phyloP scores from a whole-genome alignment of 2,888 invertebrate species.

The Drosophila vallismaia region DNA sequence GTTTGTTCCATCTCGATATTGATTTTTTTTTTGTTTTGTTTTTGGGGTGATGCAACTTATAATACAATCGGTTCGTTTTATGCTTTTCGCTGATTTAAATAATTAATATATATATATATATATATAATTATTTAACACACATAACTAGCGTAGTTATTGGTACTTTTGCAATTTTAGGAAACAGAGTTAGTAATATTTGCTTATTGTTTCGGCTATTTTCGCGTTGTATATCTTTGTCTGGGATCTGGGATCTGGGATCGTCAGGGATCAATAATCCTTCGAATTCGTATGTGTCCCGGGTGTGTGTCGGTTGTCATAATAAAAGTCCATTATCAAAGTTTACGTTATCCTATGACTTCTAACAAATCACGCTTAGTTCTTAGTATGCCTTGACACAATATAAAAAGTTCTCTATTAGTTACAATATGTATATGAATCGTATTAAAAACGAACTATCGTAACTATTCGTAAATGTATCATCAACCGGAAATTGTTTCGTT shows the following conservation, averaged over 20 bases:
- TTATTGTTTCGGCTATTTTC: conserved; percentile 69
- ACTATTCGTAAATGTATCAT: conserved; percentile 61
- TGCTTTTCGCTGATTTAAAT: conserved; percentile 62
- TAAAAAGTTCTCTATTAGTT: conserved; percentile 71
- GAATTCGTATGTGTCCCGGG: conserved; percentile 11
- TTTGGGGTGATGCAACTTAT: conserved; percentile 66
- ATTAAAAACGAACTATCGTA: conserved; percentile 52
- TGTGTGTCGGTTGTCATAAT: conserved; percentile 62
- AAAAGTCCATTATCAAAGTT: conserved; percentile 75
- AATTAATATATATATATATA: conserved; percentile 53
- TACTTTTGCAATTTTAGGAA: conserved; percentile 74
- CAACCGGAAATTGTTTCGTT: conserved; percentile 56
- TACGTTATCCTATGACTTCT: conserved; percentile 69
- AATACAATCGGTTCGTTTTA: conserved; percentile 72
- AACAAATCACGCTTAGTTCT: conserved; percentile 69
- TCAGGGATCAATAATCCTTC: conserved; percentile 1
- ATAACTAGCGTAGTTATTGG: conserved; percentile 74
- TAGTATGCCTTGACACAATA: conserved; percentile 62
- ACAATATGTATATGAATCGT: conserved; percentile 62
- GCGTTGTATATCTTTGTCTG: conserved; percentile 31
- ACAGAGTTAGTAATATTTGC: conserved; percentile 72
- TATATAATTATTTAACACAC: conserved; percentile 51
- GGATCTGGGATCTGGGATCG: conserved; percentile 21
- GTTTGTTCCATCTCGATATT: conserved; percentile 58
- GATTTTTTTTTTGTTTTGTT: conserved; percentile 41